A percentile compares a stretch with the other conserved stretches of the same genome.
These are phyloP conservation scores for Portevinia maculata DNA, from an alignment of 2,888 invertebrate species.

Conservation along the genomic window DNA sequence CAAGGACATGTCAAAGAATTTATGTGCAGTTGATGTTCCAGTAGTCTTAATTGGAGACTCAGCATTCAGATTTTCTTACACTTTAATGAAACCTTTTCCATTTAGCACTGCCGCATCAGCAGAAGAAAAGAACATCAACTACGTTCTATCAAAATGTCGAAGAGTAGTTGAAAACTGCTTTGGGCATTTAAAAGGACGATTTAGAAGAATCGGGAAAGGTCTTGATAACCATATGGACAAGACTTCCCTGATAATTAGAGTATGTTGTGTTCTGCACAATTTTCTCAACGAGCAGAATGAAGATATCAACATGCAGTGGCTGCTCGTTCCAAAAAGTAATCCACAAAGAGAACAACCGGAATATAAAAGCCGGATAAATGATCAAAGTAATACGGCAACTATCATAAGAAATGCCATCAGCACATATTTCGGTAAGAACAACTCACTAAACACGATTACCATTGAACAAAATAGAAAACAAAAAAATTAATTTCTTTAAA, in stretches of 20 bases:
- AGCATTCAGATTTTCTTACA: not conserved
- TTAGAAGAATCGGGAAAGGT: not conserved
- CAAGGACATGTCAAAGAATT: not conserved
- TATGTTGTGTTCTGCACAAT: constrained; percentile 6
- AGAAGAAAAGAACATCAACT: constrained; percentile 14
- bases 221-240: constrained; percentile 3
- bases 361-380: not conserved
- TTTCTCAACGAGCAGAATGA: constrained; percentile 12
- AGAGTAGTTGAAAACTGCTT: not conserved
- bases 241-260: not conserved
- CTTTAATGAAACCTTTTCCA: constrained; percentile 1
- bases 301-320: not conserved
- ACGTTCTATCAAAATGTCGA: not conserved
- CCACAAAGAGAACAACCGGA: not conserved
- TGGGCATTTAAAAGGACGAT: not conserved
- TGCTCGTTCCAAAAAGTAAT: not conserved
- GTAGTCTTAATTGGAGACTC: constrained; percentile 14
- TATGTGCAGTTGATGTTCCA: not conserved
- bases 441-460: too few species aligned
- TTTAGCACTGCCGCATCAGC: not conserved
- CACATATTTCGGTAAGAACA: not conserved
- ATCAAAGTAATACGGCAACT: not conserved
- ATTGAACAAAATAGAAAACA: too few species aligned
- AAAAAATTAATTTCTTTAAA: not conserved
- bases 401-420: constrained; percentile 3